Evolutionary conservation across 2,113 vertebrate species (phyloP), one percentile per base, ranked within the genome.

Genomic region (Herpailurus yagouaroundi): DNA sequence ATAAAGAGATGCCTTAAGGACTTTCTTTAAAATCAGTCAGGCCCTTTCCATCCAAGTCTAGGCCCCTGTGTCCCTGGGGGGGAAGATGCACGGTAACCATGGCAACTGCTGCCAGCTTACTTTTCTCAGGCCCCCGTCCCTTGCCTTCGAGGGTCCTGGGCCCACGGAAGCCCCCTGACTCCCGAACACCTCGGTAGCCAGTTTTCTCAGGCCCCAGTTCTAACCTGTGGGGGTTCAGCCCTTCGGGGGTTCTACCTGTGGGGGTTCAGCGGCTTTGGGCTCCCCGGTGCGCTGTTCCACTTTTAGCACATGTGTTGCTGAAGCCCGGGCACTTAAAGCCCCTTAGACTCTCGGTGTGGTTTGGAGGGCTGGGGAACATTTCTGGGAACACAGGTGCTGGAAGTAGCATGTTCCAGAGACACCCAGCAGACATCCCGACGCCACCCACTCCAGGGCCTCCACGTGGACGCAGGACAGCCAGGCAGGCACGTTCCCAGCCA

Each of bases 401-500:
- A 71, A 19, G 33, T 29, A 1, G 15, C 74, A 5, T 1, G 11
- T 14, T 25, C 5, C 1, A 0, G 69, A 57, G 27, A 33, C 16
- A 12, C 6, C 27, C 2, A 19, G 7, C 48, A 45, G 55, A 77
- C 19, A 8, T 0, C 21, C 71, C 13, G 14, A n/a, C 8, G 12
- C 29, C 14, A 38, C 38, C 33, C 9, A 6, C 0, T 12, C 31
- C 77, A 14, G 3, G 33, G 33, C 48, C 52, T 60, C 50, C 19
- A 5, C 2, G 0, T 7, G 13, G 18, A 29, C 0, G 2, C 95
- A 36, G 38, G 55, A 27, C 36, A 45, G 55, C 21, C 52, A 45
- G 0, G 25, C 0, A 0, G n/a, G 7, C 38, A 36, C 16, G 13
- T 27, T 2, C 38, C 33, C 41, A 64, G 69, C 27, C 10, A 1